Evolutionary conservation across 2,888 invertebrate genomes (phyloP).

Genomic region (Octonoba sinensis): DNA sequence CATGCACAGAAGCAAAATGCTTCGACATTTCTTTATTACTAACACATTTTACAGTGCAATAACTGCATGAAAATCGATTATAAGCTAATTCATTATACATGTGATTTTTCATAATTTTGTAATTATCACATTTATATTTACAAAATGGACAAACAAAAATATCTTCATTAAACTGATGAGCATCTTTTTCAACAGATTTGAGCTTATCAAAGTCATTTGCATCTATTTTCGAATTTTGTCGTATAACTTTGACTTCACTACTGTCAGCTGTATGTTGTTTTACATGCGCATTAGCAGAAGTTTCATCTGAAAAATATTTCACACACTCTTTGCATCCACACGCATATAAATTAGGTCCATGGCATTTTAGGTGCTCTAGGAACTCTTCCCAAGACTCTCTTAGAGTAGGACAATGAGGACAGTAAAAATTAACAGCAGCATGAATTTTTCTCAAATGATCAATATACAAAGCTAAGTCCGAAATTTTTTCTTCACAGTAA

Average conservation of each 20-base stretch:
- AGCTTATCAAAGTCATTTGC: background rate
- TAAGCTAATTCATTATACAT: constrained; percentile 44
- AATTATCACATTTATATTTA: constrained; percentile 27
- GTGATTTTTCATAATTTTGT: constrained; percentile 37
- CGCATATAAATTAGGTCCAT: constrained; percentile 49
- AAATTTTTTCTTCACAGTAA: constrained; percentile 23
- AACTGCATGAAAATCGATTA: constrained; percentile 33
- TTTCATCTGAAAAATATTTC: constrained; percentile 31
- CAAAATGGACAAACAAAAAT: constrained; percentile 40
- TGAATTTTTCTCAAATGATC: constrained; percentile 35
- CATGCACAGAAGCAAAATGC: constrained; percentile 23
- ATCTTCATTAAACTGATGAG: background rate
- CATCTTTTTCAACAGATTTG: constrained; percentile 6
- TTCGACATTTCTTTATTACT: constrained; percentile 24
- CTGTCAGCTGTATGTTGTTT: constrained; percentile 6
- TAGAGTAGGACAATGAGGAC: constrained; percentile 41
- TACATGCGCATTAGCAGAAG: constrained; percentile 19
- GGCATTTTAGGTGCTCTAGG: constrained; percentile 38
- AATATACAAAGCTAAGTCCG: constrained; percentile 12
- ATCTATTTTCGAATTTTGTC: no score
- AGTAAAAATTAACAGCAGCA: constrained; percentile 37
- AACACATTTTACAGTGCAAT: constrained; percentile 26
- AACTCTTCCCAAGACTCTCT: constrained; percentile 14
- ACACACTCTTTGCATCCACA: constrained; percentile 23
- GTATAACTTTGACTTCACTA: background rate